Base-by-base conservation (phyloP, 2,797 vertebrate genomes). In the Ptychobarbus kaznakovi region DNA sequence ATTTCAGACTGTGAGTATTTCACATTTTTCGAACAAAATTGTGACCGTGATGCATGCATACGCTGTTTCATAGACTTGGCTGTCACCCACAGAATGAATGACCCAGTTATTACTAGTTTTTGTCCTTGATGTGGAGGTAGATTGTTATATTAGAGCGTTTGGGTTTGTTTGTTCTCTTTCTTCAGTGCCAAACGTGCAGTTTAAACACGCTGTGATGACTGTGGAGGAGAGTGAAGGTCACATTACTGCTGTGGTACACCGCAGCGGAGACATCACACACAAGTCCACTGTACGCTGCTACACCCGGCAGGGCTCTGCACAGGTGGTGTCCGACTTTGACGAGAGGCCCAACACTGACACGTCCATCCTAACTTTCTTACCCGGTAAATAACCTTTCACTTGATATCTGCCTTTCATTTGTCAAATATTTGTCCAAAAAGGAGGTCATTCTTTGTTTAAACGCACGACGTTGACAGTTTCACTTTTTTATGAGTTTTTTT, bases 151-250 rank as follows among this genome's bases (percentile, higher is more conserved):
- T 58, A 6, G 46, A 58, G 16, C 25, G 7, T 73, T 78, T 81
- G 38, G 75, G 68, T 85, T 35, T 63, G 38, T 40, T 15, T 83
- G 10, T 18, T 63, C 1, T 88, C 25, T 76, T 38, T 38, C 38
- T 51, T 35, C 84, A 99, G 98, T 97, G 87, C 97, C 98, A 3
- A 97, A 95, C 91, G 96, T 99, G 91, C 97, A 99, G 79, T 99
- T 99, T 91, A 96, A 94, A 82, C 95, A 97, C 69, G 80, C 93
- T 2, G 20, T 94, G 1, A 95, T 97, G 85, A 81, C 85, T 3
- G 96, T 94, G 80, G 95, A 95, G 90, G 98, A 99, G 92, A 94
- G 94, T 6, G 95, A 96, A 22, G 94, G 96, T 35, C 93, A 88
- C 80, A 89, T 99, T 86, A 89, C 91, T 5, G 95, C 93, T 0